Evolutionary conservation across 2,888 invertebrate genomes (phyloP).

Genomic region (Stegophylla sp.): DNA sequence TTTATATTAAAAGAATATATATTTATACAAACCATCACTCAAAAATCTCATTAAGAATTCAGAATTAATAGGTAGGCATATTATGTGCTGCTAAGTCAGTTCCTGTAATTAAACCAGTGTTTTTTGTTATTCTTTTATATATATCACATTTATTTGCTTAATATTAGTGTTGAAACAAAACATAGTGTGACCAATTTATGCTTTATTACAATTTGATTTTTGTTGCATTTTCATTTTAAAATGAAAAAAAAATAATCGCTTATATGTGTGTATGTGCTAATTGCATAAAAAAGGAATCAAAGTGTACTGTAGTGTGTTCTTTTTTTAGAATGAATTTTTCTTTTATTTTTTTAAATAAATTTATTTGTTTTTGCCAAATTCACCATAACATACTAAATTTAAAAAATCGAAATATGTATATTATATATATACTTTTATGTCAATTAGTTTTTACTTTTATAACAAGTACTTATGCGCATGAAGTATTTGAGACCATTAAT

Average conservation of each 20-base stretch:
- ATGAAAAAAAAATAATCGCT: constrained; percentile 9
- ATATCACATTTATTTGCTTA: constrained; percentile 29
- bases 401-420: background rate
- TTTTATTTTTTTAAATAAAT: constrained; percentile 10
- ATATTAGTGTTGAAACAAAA: constrained; percentile 22
- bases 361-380: constrained; percentile 36
- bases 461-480: constrained; percentile 40
- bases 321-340: constrained; percentile 3
- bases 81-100: constrained; percentile 6
- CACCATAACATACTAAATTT: constrained; percentile 26
- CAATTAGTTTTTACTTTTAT: constrained; percentile 59
- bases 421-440: constrained; percentile 31
- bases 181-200: constrained; percentile 31
- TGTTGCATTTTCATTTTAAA: constrained; percentile 33
- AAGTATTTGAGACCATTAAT: constrained; percentile 31
- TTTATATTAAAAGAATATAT: constrained; percentile 38
- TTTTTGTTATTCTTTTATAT: constrained; percentile 24
- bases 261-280: constrained; percentile 20
- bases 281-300: constrained; percentile 47
- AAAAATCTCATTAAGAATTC: constrained; percentile 49
- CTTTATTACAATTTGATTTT: constrained; percentile 19
- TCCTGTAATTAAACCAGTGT: constrained; percentile 48
- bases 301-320: constrained; percentile 48
- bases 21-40: constrained; percentile 38
- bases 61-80: background rate